These are phyloP conservation scores for Cantharis nigra DNA, from an alignment of 2,888 invertebrate genomes.

Conservation along the genomic window DNA sequence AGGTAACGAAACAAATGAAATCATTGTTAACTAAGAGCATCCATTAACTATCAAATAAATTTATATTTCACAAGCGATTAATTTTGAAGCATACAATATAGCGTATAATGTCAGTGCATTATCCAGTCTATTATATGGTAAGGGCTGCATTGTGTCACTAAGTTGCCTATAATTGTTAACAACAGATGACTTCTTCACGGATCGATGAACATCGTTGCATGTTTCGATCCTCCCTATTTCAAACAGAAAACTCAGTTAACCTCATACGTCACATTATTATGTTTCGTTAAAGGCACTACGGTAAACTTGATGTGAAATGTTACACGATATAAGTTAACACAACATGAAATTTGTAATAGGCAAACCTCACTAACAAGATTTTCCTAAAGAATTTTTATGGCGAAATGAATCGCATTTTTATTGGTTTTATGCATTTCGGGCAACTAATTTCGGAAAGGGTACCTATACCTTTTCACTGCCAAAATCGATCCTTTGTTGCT, in stretches of 20 bases:
- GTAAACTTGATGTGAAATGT: slow-evolving; percentile 21
- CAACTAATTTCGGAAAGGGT: slow-evolving; percentile 26
- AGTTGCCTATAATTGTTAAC: slow-evolving; percentile 57
- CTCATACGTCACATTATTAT: slow-evolving; percentile 16
- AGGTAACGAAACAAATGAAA: slow-evolving; percentile 16
- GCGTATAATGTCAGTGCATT: slow-evolving; percentile 51
- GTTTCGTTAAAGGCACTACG: slow-evolving; percentile 10
- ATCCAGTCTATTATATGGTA: slow-evolving; percentile 52
- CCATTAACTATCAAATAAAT: slow-evolving; percentile 50
- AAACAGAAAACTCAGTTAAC: slow-evolving; percentile 17
- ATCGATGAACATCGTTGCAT: slow-evolving; percentile 38
- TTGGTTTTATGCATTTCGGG: slow-evolving; percentile 25
- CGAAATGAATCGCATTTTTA: slow-evolving; percentile 22
- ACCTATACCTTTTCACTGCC: slow-evolving; percentile 22
- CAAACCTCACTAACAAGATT: background rate
- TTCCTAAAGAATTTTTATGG: slow-evolving; percentile 18
- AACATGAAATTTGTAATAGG: slow-evolving; percentile 18
- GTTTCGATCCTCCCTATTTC: slow-evolving; percentile 24
- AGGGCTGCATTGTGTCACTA: slow-evolving; percentile 55
- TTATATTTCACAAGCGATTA: slow-evolving; percentile 55
- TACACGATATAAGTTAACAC: slow-evolving; percentile 18
- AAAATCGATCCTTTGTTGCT: slow-evolving; percentile 21
- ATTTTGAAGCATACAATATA: slow-evolving; percentile 48
- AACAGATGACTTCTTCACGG: slow-evolving; percentile 53
- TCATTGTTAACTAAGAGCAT: slow-evolving; percentile 36